Percentiles rank a stretch among this genome's conserved stretches.
Conservation (phyloP, 2,888 invertebrate species). For the Eilema depressum region DNA sequence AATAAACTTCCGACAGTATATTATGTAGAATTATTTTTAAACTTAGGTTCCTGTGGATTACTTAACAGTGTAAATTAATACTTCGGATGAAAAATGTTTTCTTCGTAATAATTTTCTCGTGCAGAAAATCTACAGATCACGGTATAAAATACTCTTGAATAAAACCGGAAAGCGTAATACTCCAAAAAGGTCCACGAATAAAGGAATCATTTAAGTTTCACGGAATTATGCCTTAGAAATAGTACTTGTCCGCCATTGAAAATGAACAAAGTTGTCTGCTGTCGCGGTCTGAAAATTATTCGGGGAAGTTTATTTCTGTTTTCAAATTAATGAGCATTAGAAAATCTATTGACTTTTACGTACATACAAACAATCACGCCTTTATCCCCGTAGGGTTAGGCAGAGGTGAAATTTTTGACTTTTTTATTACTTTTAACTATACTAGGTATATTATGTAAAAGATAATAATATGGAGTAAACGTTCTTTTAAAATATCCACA, state of each 20-base stretch:
- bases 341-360: too few species aligned
- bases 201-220: not conserved
- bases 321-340: not conserved
- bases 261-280: not conserved
- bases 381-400: too few species aligned
- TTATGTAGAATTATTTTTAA: not conserved
- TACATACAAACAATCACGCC: too few species aligned
- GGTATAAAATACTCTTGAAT: not conserved
- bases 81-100: not conserved
- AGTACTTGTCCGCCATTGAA: not conserved
- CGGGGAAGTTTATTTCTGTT: not conserved
- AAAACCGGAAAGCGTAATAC: not conserved
- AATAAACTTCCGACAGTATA: not conserved
- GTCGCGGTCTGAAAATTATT: not conserved
- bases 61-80: not conserved
- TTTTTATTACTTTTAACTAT: too few species aligned
- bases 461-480: not conserved
- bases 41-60: not conserved
- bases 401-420: too few species aligned
- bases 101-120: not conserved
- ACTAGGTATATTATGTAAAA: too few species aligned
- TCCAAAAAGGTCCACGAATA: not conserved
- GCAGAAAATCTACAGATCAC: not conserved
- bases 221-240: not conserved
- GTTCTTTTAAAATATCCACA: not conserved